Base-by-base conservation (phyloP, 1,140 invertebrate species). In the Brachionus paranguensis region DNA sequence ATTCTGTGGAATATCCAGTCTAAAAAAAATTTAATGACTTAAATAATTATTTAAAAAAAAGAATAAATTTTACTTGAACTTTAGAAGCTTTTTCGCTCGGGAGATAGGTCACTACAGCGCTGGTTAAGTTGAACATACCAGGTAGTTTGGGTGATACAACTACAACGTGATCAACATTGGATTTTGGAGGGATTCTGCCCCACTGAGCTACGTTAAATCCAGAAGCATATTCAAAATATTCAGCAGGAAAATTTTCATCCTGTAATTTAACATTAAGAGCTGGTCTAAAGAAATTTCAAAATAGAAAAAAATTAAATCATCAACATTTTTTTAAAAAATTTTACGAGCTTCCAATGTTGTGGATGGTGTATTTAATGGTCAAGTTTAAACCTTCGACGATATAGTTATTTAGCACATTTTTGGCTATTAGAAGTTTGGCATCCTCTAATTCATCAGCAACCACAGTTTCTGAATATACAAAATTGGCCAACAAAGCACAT, bases 321-420 rank as follows among this genome's bases (percentile, higher is more conserved):
- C 1, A 53, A 76, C 55, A 27, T 37, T 76, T 76, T 43, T 84
- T 55, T 37, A n/a, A n/a, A 41, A n/a, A 85, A 68, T 78, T 84
- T 84, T 86, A 91, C 90, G 88, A 90, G 85, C 89, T 90, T 84
- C 91, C 91, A 85, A 91, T 89, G 87, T 92, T 92, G 87, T 88
- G 92, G 45, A 92, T 88, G 81, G 88, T 90, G 86, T 92, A 94
- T 90, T 97, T 95, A 53, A 99, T 93, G 86, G 98, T 92, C 86
- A 98, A 93, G 89, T 99, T 97, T 93, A 96, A 95, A 87, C 94
- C 94, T 91, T 99, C 96, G n/a, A 99, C 96, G 76, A 99, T 91
- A 89, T 98, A 99, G 91, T 95, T 96, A 87, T 98, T 99, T n/a
- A 98, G 91, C 86, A 99, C 88, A 84, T 88, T 88, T 86, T 92